Percentiles rank a stretch among this genome's conserved stretches.
Conservation (phyloP, 2,113 vertebrate genomes). For the Cavia aperea region DNA sequence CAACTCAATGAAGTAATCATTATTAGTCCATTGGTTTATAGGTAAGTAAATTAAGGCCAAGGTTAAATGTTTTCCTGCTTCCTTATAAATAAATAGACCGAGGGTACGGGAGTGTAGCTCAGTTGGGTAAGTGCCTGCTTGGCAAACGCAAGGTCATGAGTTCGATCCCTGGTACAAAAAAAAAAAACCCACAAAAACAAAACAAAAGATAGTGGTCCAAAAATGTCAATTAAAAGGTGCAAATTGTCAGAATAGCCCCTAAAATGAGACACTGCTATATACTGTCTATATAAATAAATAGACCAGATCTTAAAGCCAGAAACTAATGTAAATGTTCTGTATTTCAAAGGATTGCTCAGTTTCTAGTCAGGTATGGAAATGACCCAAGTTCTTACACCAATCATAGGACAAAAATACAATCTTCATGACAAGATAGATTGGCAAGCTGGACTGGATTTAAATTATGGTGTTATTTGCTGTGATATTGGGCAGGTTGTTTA, state of each 20-base stretch:
- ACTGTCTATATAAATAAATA: background rate
- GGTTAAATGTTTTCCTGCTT: background rate
- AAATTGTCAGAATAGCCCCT: too few species aligned
- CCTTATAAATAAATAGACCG: conserved; percentile 1
- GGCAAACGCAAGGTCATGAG: too few species aligned
- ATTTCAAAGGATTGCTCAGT: background rate
- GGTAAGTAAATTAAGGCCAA: background rate
- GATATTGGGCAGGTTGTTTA: background rate
- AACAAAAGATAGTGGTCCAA: too few species aligned
- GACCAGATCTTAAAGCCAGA: background rate
- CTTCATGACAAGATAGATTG: background rate
- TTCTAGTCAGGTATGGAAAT: background rate
- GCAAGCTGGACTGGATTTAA: background rate
- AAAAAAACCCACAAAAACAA: too few species aligned
- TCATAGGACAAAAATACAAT: background rate
- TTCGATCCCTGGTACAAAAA: too few species aligned
- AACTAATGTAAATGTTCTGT: background rate
- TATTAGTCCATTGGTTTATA: background rate
- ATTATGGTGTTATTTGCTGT: background rate
- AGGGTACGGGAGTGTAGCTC: too few species aligned
- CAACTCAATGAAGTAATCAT: background rate
- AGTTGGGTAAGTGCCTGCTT: too few species aligned
- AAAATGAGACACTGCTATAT: too few species aligned
- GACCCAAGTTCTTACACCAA: background rate
- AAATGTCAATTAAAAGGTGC: too few species aligned